phyloP scores from a whole-genome alignment of 2,888 invertebrate species.

The Chaitophorus viminalis region DNA sequence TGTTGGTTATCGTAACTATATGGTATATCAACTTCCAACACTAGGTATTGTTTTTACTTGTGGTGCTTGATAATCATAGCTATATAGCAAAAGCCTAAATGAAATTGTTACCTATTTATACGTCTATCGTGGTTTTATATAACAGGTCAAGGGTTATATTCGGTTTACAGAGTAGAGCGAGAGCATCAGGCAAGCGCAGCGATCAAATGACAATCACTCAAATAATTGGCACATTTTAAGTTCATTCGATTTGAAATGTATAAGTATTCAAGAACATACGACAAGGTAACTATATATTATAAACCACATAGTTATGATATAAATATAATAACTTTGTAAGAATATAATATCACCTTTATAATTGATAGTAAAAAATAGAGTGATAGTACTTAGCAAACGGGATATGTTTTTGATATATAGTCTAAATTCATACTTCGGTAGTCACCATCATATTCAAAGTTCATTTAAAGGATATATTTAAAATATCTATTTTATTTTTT shows the following conservation, averaged over 20 bases:
- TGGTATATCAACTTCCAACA: not conserved
- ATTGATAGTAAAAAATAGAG: too few species aligned
- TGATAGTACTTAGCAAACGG: too few species aligned
- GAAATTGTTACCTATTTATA: not conserved
- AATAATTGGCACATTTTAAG: not conserved
- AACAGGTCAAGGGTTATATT: slow-evolving; percentile 10
- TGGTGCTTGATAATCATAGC: not conserved
- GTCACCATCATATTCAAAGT: not conserved
- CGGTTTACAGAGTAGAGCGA: not conserved
- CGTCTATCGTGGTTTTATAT: not conserved
- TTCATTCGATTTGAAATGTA: too few species aligned
- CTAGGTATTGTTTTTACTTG: too few species aligned
- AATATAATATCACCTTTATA: too few species aligned
- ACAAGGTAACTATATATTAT: not conserved
- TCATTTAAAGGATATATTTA: too few species aligned
- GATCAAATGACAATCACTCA: not conserved
- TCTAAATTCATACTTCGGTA: not conserved
- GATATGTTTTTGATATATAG: too few species aligned
- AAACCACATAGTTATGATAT: not conserved
- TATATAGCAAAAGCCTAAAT: not conserved
- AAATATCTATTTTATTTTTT: not conserved
- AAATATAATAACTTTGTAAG: too few species aligned
- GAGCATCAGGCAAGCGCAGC: not conserved
- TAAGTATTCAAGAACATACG: too few species aligned
- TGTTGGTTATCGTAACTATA: too few species aligned